Percentiles rank a stretch among this genome's conserved stretches.
phyloP scores from a whole-genome alignment of 2,888 invertebrate species.

The Yponomeuta plumbellus region DNA sequence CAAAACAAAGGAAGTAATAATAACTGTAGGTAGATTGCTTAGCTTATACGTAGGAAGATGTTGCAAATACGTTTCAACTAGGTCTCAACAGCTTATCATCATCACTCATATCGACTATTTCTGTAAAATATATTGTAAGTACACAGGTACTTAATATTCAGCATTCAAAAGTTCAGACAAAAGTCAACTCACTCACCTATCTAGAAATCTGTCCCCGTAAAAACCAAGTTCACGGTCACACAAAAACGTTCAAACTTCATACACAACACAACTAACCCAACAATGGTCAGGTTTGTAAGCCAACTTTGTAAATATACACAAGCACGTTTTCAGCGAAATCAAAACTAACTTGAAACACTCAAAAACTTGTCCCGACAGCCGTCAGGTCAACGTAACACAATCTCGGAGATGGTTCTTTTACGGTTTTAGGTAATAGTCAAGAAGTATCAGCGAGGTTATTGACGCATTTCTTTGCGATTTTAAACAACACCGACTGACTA shows the following conservation, averaged over 20 bases:
- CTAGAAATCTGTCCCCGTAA: neutral
- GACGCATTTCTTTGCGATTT: neutral
- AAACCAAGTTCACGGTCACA: constrained; percentile 10
- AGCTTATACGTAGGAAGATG: too few species aligned
- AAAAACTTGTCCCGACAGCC: neutral
- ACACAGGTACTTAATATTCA: neutral
- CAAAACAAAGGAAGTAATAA: too few species aligned
- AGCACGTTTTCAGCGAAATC: constrained; percentile 27
- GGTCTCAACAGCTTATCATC: too few species aligned
- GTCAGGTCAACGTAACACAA: neutral
- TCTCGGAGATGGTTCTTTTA: neutral
- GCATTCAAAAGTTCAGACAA: neutral
- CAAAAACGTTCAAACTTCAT: constrained; percentile 27
- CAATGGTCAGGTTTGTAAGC: constrained; percentile 28
- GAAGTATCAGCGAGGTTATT: constrained; percentile 45
- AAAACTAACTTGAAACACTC: constrained; percentile 7
- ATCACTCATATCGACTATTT: too few species aligned
- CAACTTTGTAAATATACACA: constrained; percentile 58
- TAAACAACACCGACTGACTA: neutral
- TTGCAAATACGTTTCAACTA: too few species aligned
- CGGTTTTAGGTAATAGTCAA: neutral
- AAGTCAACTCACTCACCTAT: constrained; percentile 5
- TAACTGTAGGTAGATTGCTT: too few species aligned
- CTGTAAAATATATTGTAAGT: too few species aligned
- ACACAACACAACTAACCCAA: constrained; percentile 34